Evolutionary conservation across 2,888 invertebrate genomes (phyloP).

Genomic region (Dinocampus coccinellae): DNA sequence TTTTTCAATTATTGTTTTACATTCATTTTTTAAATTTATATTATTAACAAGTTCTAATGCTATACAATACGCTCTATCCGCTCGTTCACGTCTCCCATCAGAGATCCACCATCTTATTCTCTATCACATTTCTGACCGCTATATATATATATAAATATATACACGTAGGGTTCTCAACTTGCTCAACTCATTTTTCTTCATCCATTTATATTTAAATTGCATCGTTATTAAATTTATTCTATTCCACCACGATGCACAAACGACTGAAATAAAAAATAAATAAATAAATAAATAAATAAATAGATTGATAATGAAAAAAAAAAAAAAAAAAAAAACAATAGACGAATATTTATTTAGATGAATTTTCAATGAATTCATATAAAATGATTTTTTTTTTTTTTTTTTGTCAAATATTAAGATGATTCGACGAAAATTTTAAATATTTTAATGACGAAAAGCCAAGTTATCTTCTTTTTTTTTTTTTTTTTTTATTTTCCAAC

Average conservation of each 20-base stretch:
- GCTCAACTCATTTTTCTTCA: background rate
- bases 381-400: background rate
- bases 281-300: too few relatives aligned
- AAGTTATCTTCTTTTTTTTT: background rate
- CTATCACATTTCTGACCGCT: background rate
- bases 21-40: background rate
- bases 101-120: background rate
- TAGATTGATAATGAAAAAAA: too few relatives aligned
- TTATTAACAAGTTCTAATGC: background rate
- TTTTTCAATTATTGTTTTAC: too few relatives aligned
- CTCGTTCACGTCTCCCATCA: background rate
- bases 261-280: background rate
- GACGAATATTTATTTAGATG: too few relatives aligned
- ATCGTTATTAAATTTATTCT: too few relatives aligned
- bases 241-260: background rate
- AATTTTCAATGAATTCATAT: background rate
- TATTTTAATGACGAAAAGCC: conserved; percentile 16
- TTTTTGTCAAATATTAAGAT: background rate
- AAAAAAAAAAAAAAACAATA: background rate
- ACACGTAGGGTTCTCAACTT: background rate
- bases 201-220: too few relatives aligned
- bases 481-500: background rate
- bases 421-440: background rate
- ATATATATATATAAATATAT: too few relatives aligned
- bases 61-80: background rate